A percentile compares a stretch with the other conserved stretches of the same genome.
phyloP scores from a whole-genome alignment of 2,113 vertebrate genomes.

The Dendrocopos noguchii region DNA sequence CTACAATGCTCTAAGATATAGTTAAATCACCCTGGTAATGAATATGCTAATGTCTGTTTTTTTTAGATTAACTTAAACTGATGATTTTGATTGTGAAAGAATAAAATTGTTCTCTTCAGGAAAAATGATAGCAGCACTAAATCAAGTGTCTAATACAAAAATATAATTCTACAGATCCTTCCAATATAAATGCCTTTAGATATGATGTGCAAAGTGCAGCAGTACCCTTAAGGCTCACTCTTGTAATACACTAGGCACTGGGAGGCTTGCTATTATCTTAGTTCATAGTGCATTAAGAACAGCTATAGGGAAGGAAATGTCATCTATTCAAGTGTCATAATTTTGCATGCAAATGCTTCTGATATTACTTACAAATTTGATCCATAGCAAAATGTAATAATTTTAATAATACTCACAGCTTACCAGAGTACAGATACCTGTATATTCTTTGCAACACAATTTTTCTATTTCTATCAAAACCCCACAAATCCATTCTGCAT shows the following conservation, averaged over 20 bases:
- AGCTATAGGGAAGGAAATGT: background rate
- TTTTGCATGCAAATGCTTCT: background rate
- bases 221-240: background rate
- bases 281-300: background rate
- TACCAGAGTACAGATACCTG: background rate
- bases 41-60: constrained; percentile 1
- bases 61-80: constrained; percentile 32
- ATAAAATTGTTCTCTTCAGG: constrained; percentile 19
- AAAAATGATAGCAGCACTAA: constrained; percentile 19
- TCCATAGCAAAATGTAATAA: background rate
- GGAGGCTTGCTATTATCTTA: background rate
- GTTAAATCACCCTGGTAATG: constrained; percentile 20
- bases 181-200: background rate
- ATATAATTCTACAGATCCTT: constrained; percentile 1
- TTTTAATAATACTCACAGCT: background rate
- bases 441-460: background rate
- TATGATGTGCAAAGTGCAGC: background rate
- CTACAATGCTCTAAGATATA: background rate
- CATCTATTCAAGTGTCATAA: background rate
- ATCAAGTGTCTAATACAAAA: constrained; percentile 39
- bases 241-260: background rate
- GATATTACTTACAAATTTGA: background rate
- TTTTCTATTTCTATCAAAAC: background rate
- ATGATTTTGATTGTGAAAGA: constrained; percentile 8
- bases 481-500: rapidly evolving